These are phyloP conservation scores for Zaprionus gabonicus DNA, from an alignment of 1,140 invertebrate species.

Conservation along the genomic window DNA sequence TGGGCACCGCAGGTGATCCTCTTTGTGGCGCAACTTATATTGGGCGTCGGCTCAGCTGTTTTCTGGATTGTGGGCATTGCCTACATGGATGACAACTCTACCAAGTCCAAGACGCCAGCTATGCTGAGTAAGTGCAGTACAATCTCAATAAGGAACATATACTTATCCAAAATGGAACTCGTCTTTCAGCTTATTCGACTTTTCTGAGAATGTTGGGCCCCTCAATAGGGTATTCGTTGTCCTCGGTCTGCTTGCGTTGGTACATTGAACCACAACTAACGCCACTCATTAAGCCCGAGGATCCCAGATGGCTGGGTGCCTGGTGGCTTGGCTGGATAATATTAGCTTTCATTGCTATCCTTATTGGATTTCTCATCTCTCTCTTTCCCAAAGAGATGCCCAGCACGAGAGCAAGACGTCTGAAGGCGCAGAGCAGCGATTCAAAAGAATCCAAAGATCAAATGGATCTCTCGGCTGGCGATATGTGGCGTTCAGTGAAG, in stretches of 20 bases:
- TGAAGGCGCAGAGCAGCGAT: constrained; percentile 4
- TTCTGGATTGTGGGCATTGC: constrained; percentile 88
- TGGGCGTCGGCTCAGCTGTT: constrained; percentile 87
- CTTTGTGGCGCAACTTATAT: constrained; percentile 88
- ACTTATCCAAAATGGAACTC: background rate
- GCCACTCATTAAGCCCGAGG: constrained; percentile 87
- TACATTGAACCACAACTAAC: constrained; percentile 89
- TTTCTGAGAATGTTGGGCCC: constrained; percentile 90
- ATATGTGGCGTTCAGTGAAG: constrained; percentile 57
- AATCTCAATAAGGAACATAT: background rate
- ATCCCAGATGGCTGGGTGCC: constrained; percentile 91
- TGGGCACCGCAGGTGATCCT: constrained; percentile 86
- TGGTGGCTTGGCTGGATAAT: constrained; percentile 94
- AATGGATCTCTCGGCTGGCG: constrained; percentile 40
- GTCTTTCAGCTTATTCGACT: constrained; percentile 87
- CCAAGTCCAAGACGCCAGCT: constrained; percentile 88
- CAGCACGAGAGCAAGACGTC: constrained; percentile 62
- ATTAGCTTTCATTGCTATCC: constrained; percentile 86
- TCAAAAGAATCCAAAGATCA: constrained; percentile 3
- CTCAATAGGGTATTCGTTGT: constrained; percentile 88
- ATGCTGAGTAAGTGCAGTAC: constrained; percentile 86
- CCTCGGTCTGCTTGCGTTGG: constrained; percentile 88
- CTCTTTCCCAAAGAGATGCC: constrained; percentile 89
- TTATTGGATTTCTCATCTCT: constrained; percentile 87
- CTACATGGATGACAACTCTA: constrained; percentile 89